These are phyloP conservation scores for Corticium candelabrum DNA, from an alignment of 37 sponge, comb jelly and placozoan species.

Conservation along the genomic window DNA sequence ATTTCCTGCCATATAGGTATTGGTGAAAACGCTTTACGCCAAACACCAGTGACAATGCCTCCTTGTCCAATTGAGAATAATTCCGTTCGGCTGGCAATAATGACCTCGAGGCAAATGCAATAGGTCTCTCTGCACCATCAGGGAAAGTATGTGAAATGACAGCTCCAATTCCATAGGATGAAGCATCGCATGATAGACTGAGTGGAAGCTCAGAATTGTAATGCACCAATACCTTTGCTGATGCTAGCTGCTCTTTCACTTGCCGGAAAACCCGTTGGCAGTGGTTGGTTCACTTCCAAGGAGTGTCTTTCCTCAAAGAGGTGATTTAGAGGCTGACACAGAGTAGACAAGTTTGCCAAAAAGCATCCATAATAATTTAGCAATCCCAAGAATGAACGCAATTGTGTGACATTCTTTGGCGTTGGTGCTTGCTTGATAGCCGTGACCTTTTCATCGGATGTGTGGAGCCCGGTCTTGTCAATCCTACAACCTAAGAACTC, in stretches of 20 bases:
- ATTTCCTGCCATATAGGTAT: too few relatives aligned
- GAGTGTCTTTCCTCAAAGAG: too few relatives aligned
- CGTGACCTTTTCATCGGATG: conserved; percentile 2
- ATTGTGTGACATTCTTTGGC: conserved; percentile 17
- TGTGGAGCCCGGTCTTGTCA: conserved; percentile 23
- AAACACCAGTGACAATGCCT: too few relatives aligned
- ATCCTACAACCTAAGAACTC: conserved; percentile 24
- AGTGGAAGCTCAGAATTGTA: conserved; percentile 20
- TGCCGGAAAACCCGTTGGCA: too few relatives aligned
- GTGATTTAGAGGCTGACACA: too few relatives aligned
- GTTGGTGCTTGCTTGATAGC: conserved; percentile 20
- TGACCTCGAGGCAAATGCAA: conserved; percentile 27
- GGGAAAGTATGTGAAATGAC: conserved; percentile 31
- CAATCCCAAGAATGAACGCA: too few relatives aligned
- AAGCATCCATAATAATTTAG: too few relatives aligned
- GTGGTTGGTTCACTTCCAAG: too few relatives aligned
- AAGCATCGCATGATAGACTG: conserved; percentile 22
- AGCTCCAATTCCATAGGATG: conserved; percentile 42
- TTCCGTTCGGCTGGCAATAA: background rate
- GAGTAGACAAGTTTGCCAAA: too few relatives aligned
- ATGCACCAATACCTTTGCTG: too few relatives aligned
- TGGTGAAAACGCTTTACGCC: conserved; percentile 19
- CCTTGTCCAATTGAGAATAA: too few relatives aligned
- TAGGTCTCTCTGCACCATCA: conserved; percentile 26
- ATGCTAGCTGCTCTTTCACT: too few relatives aligned